Conservation (phyloP, 1,140 invertebrate species). For the Drosophila parabipectinata region DNA sequence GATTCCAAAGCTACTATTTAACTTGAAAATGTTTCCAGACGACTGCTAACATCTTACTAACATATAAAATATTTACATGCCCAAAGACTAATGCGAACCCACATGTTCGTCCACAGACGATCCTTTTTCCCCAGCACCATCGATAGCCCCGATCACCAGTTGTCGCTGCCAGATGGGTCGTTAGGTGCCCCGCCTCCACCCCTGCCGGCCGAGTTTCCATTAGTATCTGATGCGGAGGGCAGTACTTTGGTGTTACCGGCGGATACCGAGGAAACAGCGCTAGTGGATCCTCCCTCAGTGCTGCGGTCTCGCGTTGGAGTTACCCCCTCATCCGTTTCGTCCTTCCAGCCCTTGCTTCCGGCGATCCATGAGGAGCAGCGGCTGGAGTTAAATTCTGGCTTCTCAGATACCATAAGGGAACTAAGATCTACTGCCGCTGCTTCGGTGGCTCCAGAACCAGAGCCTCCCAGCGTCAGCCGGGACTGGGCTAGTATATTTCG, state of each 20-base stretch:
- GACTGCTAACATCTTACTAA: too few species aligned
- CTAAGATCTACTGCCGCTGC: background rate
- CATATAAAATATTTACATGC: background rate
- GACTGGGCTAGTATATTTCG: background rate
- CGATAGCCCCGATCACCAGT: background rate
- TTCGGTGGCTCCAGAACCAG: too few species aligned
- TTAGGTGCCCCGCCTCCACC: background rate
- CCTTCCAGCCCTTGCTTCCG: slow-evolving; percentile 38
- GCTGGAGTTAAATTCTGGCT: background rate
- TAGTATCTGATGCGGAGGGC: background rate
- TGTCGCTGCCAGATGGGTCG: background rate
- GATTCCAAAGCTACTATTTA: background rate
- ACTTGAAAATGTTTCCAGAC: background rate
- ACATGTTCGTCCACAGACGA: slow-evolving; percentile 26
- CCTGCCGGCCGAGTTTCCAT: slow-evolving; percentile 11
- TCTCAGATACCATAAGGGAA: background rate
- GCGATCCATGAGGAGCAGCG: slow-evolving; percentile 55
- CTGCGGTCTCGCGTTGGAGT: slow-evolving; percentile 5
- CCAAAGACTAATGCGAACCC: background rate
- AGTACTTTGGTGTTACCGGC: background rate
- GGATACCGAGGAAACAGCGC: slow-evolving; percentile 8
- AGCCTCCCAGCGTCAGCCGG: too few species aligned
- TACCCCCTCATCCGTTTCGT: slow-evolving; percentile 17
- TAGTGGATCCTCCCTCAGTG: background rate
- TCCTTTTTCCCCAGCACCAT: background rate